phyloP scores from a whole-genome alignment of 2,888 invertebrate genomes.

The Salpingus planirostris region DNA sequence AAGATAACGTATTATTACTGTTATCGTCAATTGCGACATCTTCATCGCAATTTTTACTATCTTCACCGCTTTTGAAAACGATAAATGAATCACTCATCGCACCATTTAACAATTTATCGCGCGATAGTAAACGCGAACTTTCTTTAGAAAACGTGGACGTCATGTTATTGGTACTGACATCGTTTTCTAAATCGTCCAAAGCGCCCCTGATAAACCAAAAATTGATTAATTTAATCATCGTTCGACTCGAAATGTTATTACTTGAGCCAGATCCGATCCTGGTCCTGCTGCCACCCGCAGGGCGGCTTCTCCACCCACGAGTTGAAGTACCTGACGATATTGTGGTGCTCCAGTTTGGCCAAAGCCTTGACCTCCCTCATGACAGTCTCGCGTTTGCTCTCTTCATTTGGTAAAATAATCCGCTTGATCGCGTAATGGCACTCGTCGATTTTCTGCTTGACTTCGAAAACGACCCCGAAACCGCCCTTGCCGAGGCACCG shows the following conservation, averaged over 20 bases:
- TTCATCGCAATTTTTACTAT: too few species aligned
- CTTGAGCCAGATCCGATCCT: constrained; percentile 63
- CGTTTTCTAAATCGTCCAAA: too few species aligned
- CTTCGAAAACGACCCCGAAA: constrained; percentile 95
- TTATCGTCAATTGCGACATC: neutral
- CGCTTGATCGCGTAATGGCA: constrained; percentile 92
- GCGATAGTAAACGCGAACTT: too few species aligned
- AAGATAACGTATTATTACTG: constrained; percentile 3
- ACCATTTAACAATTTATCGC: too few species aligned
- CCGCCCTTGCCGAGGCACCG: constrained; percentile 82
- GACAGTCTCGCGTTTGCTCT: constrained; percentile 75
- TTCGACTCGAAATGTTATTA: too few species aligned
- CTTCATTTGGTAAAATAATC: constrained; percentile 72
- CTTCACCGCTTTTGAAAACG: constrained; percentile 10
- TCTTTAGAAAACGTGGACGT: too few species aligned
- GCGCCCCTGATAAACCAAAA: too few species aligned
- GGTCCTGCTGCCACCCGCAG: constrained; percentile 72
- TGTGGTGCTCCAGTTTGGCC: constrained; percentile 88
- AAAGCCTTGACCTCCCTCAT: constrained; percentile 91
- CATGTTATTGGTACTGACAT: too few species aligned
- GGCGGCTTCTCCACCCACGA: constrained; percentile 95
- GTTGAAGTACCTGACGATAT: constrained; percentile 93
- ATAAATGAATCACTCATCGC: constrained; percentile 19
- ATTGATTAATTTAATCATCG: too few species aligned
- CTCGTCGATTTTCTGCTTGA: constrained; percentile 87